Evolutionary conservation across 2,113 vertebrate species (phyloP).

Genomic region (Stomatorhinus ivindoensis): DNA sequence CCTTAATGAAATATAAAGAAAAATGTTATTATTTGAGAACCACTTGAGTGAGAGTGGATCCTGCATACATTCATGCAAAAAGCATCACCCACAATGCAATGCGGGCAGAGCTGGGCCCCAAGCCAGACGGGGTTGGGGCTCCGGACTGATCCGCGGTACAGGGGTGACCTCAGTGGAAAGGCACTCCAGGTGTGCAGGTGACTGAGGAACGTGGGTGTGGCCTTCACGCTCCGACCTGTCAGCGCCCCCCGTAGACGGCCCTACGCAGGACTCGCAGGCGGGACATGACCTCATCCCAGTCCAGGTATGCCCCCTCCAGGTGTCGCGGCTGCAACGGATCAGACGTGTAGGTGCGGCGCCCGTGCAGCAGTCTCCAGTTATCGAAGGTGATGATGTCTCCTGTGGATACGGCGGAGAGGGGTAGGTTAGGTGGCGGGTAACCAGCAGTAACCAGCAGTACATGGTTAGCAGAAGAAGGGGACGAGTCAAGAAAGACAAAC

Average conservation of each 20-base stretch:
- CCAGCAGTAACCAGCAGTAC: not conserved
- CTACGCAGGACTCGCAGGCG: conserved; percentile 69
- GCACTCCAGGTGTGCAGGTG: not conserved
- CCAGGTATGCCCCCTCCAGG: conserved; percentile 85
- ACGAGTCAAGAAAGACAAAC: not conserved
- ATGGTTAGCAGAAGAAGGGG: not conserved
- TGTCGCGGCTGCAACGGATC: conserved; percentile 47
- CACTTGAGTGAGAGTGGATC: not conserved
- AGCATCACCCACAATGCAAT: not conserved
- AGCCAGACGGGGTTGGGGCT: not conserved
- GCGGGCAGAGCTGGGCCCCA: not conserved
- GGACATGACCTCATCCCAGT: conserved; percentile 93
- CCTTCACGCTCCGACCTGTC: not conserved
- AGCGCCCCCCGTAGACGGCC: conserved; percentile 35
- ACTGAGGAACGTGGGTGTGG: not conserved
- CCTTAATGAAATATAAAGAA: not conserved
- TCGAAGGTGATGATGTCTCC: conserved; percentile 87
- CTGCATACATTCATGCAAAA: not conserved
- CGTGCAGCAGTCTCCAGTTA: conserved; percentile 87
- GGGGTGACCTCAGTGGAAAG: not conserved
- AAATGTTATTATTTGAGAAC: not conserved
- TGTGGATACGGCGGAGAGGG: conserved; percentile 32
- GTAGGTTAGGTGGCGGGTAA: not conserved
- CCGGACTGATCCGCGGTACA: not conserved
- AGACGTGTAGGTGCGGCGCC: conserved; percentile 62